Evolutionary conservation across 2,113 vertebrate species (phyloP).

Genomic region (Hucho hucho): DNA sequence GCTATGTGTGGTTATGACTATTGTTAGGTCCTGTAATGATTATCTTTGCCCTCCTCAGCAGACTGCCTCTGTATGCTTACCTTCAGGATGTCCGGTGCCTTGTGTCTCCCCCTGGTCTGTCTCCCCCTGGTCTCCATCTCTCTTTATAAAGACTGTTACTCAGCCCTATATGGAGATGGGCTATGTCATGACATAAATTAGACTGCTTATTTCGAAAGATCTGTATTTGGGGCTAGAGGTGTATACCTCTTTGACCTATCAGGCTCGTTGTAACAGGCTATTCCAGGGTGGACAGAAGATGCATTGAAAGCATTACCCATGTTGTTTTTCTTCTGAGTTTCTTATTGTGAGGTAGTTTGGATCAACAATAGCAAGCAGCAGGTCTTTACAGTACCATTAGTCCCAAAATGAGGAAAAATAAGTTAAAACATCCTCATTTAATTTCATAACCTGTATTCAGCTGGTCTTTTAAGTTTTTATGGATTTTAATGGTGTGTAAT

Average conservation of each 20-base stretch:
- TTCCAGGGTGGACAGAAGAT: not conserved
- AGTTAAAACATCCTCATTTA: no score
- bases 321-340: no score
- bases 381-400: no score
- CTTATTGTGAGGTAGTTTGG: no score
- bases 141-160: constrained; percentile 6
- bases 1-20: not conserved
- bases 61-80: not conserved
- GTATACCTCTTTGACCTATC: not conserved
- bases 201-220: not conserved
- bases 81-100: not conserved
- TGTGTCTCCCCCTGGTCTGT: not conserved
- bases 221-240: not conserved
- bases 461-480: no score
- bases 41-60: not conserved
- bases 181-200: not conserved
- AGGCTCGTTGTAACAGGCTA: not conserved
- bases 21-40: not conserved
- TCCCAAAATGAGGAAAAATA: no score
- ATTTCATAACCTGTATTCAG: no score
- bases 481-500: not conserved
- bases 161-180: not conserved
- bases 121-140: not conserved
- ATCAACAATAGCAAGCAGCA: no score
- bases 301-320: not conserved